These are phyloP conservation scores for Ellobius talpinus DNA, from an alignment of 2,113 vertebrate genomes.

Conservation along the genomic window DNA sequence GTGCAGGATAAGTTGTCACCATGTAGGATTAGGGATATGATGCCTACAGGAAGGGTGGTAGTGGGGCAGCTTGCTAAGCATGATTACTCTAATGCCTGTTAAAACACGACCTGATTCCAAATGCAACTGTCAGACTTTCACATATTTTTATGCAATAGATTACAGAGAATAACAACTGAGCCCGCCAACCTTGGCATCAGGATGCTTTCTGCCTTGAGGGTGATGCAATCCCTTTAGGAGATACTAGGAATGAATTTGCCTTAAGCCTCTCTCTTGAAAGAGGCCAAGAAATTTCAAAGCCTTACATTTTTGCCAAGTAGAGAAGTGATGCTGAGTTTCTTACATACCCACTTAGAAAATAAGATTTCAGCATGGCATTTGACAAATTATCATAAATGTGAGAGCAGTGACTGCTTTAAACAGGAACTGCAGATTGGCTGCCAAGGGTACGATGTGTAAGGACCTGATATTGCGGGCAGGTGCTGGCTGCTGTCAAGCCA, in stretches of 20 bases:
- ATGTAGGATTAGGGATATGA: background rate
- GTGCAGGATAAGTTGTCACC: background rate
- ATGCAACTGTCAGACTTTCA: constrained; percentile 66
- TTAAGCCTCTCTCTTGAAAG: constrained; percentile 74
- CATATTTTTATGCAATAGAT: constrained; percentile 65
- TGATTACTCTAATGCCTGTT: constrained; percentile 14
- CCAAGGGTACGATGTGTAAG: constrained; percentile 76
- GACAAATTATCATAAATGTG: constrained; percentile 74
- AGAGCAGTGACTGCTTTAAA: constrained; percentile 65
- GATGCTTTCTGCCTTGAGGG: constrained; percentile 38
- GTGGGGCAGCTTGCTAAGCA: background rate
- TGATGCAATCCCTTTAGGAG: constrained; percentile 68
- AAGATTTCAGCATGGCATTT: constrained; percentile 72
- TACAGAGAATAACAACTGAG: constrained; percentile 68
- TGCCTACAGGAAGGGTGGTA: background rate
- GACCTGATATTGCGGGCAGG: constrained; percentile 68
- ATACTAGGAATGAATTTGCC: constrained; percentile 71
- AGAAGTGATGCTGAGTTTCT: constrained; percentile 68
- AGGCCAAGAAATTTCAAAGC: constrained; percentile 76
- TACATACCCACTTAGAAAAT: constrained; percentile 54
- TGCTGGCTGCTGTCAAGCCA: constrained; percentile 59
- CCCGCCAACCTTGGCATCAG: constrained; percentile 72
- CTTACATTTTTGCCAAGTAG: constrained; percentile 71
- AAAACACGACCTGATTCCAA: constrained; percentile 50
- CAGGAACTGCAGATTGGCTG: constrained; percentile 55